Evolutionary conservation across 2,113 vertebrate genomes (phyloP), one percentile per base, ranked within the genome.

Genomic region (Brachyhypopomus occidentalis): DNA sequence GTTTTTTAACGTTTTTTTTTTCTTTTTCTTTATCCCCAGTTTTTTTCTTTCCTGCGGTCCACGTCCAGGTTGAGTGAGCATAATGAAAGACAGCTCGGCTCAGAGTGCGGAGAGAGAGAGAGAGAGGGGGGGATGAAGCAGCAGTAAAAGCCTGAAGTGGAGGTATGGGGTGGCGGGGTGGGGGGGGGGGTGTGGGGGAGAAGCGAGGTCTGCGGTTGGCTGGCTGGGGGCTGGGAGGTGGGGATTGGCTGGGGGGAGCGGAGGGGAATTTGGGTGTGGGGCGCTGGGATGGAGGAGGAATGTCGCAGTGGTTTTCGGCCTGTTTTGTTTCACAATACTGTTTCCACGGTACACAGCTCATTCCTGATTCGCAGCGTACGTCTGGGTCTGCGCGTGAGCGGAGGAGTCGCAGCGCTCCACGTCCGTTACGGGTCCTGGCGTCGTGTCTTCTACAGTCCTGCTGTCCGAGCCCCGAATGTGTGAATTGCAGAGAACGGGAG

Each of bases 271-370:
- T 71, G 84, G 84, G 82, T 72, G 80, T 86, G 83, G 62, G 70
- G 80, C 23, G 79, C 63, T 81, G 36, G 84, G 77, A 74, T 78
- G 85, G 86, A 48, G 86, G 86, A 87, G 79, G 89, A 92, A 92
- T 89, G 89, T 48, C 75, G 84, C 84, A 0, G 72, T 48, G 88
- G 83, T 88, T 90, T 89, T 84, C 66, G 25, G 81, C 84, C 87
- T 89, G 87, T 89, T 91, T 89, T 91, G 88, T 88, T 91, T 89
- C 80, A 84, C 89, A 88, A 85, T 85, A 88, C 84, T 87, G 87
- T 91, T 89, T 80, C 89, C 85, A 87, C 80, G 87, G 90, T 87
- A 87, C 86, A 84, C 27, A 12, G 83, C 87, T 90, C 75, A 87
- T 85, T 89, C 83, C 83, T 79, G 77, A 87, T 73, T 23, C 22